Evolutionary conservation across 2,888 invertebrate genomes (phyloP), one percentile per base, ranked within the genome.

Genomic region (Apamea epomidion): DNA sequence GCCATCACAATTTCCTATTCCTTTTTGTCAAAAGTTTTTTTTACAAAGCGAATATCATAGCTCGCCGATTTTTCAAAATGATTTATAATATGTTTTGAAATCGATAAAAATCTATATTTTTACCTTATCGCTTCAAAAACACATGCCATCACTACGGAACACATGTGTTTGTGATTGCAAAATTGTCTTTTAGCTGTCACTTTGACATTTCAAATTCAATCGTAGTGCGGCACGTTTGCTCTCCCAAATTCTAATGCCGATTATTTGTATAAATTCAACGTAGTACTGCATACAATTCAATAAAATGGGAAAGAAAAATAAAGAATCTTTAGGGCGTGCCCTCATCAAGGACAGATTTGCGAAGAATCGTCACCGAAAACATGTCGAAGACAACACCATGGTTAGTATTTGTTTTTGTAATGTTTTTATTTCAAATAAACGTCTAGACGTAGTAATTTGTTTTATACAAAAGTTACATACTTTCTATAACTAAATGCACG

Each of bases 331-430:
- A 71, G 98, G 98, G 0, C 97, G 98, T 80, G 97, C 98, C 0
- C 96, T 99, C 65, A 98, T 99, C 64, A 98, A 98, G 92, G 98
- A 98, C 92, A 97, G 98, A 89, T 98, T 98, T 93, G 97, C 98
- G 0, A 97, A 97, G 84, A 97, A 97, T 74, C 97, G 97, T 68
- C 97, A 97, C 73, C 97, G 97, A 88, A 98, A 97, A 95, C 97
- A 97, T 96, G 98, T 98, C 70, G 98, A 98, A 92, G 98, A 98
- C 91, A 97, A 98, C 89, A 98, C 98, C 12, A 98, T 98, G 98
- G 98, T 98, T 97, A 87, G 81, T 79, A 83, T 97, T 84, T 71
- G 74, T 74, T 65, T 78, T 84, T 69, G 64, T 45, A 67, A 48
- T 77, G 62, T 77, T 74, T 76, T n/a, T 25, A 54, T 76, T 54